phyloP scores from a whole-genome alignment of 2,888 invertebrate species.

The Steinernema hermaphroditum region DNA sequence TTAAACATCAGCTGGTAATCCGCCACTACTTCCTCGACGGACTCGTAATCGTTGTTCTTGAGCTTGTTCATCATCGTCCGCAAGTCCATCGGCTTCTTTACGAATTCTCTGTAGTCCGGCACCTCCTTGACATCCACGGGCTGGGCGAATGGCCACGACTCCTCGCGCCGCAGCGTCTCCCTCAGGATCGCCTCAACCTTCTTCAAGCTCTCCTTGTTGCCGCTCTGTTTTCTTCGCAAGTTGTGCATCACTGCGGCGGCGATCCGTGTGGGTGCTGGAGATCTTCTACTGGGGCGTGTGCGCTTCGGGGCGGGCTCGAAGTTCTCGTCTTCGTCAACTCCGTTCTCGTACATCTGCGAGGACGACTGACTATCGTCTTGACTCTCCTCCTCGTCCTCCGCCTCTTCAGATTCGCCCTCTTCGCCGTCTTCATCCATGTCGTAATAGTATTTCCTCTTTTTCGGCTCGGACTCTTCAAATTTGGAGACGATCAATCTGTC shows the following conservation, averaged over 20 bases:
- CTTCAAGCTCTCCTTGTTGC: neutral
- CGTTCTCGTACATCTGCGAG: neutral
- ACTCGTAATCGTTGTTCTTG: constrained; percentile 37
- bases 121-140: constrained; percentile 53
- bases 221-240: neutral
- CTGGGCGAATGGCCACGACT: constrained; percentile 52
- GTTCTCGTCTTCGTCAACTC: constrained; percentile 5
- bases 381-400: constrained; percentile 16
- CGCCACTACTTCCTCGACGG: constrained; percentile 41
- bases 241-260: neutral
- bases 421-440: constrained; percentile 1
- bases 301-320: neutral
- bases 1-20: constrained; percentile 79
- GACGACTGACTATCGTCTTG: constrained; percentile 29
- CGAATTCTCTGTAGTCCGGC: constrained; percentile 81
- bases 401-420: neutral
- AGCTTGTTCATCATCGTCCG: constrained; percentile 75
- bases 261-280: neutral
- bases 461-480: neutral
- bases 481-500: constrained; percentile 3
- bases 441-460: neutral
- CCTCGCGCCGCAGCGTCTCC: constrained; percentile 49
- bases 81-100: constrained; percentile 92
- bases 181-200: constrained; percentile 43
- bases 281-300: neutral